A percentile compares a stretch with the other conserved stretches of the same genome.
Evolutionary conservation across 2,888 invertebrate species (phyloP).

Genomic region (Uropetala carovei): DNA sequence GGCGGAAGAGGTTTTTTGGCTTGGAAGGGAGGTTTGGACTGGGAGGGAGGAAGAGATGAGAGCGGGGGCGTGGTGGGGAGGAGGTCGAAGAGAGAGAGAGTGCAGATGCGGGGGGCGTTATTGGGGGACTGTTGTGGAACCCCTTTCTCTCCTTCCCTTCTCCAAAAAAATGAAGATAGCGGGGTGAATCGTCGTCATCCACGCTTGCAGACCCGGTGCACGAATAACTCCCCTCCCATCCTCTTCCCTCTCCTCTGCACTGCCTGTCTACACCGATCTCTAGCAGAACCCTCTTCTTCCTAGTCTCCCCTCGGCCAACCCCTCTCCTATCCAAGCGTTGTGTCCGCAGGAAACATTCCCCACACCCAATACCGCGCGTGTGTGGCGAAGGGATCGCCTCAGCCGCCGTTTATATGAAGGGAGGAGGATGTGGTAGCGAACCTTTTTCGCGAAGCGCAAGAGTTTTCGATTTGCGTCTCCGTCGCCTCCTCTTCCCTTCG

Average conservation of each 20-base stretch:
- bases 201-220: slow-evolving; percentile 27
- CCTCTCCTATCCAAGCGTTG: not conserved
- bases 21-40: not conserved
- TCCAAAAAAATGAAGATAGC: not conserved
- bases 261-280: not conserved
- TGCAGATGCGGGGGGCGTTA: not conserved
- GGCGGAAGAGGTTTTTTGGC: not conserved
- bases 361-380: slow-evolving; percentile 27
- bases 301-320: not conserved
- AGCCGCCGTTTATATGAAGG: not conserved
- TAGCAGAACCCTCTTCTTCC: not conserved
- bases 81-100: too few species aligned
- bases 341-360: slow-evolving; percentile 36
- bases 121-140: slow-evolving; percentile 42
- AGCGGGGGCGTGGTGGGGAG: slow-evolving; percentile 6
- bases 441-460: not conserved
- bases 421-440: not conserved
- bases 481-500: not conserved
- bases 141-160: not conserved
- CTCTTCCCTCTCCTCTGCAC: not conserved
- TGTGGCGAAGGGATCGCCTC: not conserved
- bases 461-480: slow-evolving; percentile 25
- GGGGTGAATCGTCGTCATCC: slow-evolving; percentile 46
- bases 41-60: not conserved
- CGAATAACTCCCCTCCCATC: slow-evolving; percentile 19